Base-by-base conservation (phyloP, 2,113 vertebrate species). In the Probosciger aterrimus region DNA sequence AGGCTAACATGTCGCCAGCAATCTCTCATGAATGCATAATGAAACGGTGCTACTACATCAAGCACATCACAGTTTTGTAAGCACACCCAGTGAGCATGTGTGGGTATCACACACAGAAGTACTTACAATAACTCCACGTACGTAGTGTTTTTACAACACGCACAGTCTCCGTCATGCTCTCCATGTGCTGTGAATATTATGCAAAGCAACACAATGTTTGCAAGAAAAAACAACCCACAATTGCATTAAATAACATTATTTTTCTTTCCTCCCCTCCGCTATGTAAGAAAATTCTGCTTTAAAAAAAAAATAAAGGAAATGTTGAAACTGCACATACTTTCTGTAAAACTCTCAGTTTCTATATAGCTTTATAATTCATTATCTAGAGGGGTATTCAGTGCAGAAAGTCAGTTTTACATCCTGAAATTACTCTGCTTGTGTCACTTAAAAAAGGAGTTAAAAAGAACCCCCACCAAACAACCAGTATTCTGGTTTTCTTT, bases 21-120 rank as follows among this genome's bases (percentile, higher is more conserved):
- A 41, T 86, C 92, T 84, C 80, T 92, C 49, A 11, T n/a, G 59
- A 84, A 93, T 47, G 70, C 88, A 39, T 59, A 96, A 93, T 27
- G 77, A 88, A 88, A 89, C 0, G 2, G 5, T 60, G 78, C 75
- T 75, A 78, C 81, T 31, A 78, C 74, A 68, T 4, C 7, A 5
- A 43, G 67, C 9, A 6, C 64, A 62, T 35, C 39, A 5, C 53
- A 47, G 63, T 13, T 86, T 22, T n/a, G 75, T 27, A 68, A 77
- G 82, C 49, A 20, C 55, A 33, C 8, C 6, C 14, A 0, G 17
- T 0, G 0, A 90, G 31, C 41, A 4, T 7, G 41, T 8, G 60
- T 0, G 0, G 65, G n/a, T 41, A 59, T 20, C 73, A 30, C 4
- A 3, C 1, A 0, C 6, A 44, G 63, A 27, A 83, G 71, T 10